Conservation (phyloP, 2,797 vertebrate genomes). For the Galaxias olidus region DNA sequence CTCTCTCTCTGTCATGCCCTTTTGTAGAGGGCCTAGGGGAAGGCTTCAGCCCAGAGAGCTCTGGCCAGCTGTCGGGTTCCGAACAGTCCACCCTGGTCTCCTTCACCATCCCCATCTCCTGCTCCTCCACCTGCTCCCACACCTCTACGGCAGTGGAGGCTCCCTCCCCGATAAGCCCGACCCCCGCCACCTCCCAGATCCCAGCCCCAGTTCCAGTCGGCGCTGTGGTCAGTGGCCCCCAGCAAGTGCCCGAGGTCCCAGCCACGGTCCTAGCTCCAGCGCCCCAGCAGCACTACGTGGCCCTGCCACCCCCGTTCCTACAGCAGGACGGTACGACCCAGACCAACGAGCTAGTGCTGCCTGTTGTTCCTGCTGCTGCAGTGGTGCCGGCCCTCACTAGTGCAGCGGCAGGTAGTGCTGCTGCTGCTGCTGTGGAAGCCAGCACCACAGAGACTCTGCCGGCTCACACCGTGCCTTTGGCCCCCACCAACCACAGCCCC, state of each 20-base stretch:
- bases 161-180: conserved; percentile 64
- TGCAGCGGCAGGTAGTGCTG: conserved; percentile 36
- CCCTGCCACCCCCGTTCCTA: conserved; percentile 82
- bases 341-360: conserved; percentile 69
- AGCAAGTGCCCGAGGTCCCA: conserved; percentile 81
- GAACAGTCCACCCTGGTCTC: conserved; percentile 78
- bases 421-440: conserved; percentile 39
- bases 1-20: not conserved
- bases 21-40: conserved; percentile 82
- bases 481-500: conserved; percentile 65
- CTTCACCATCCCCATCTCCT: conserved; percentile 76
- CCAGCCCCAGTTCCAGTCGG: conserved; percentile 67
- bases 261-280: conserved; percentile 59
- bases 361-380: conserved; percentile 50
- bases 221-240: conserved; percentile 38
- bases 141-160: conserved; percentile 74
- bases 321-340: conserved; percentile 70
- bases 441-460: conserved; percentile 36
- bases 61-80: conserved; percentile 65
- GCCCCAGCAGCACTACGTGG: conserved; percentile 76
- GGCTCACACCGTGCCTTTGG: conserved; percentile 82
- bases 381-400: conserved; percentile 40
- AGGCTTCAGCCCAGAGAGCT: conserved; percentile 77
- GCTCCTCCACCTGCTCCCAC: conserved; percentile 78
- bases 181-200: conserved; percentile 72